A percentile compares a stretch with the other conserved stretches of the same genome.
These are phyloP conservation scores for Eidolon helvum DNA, from an alignment of 2,113 vertebrate genomes.

Conservation along the genomic window DNA sequence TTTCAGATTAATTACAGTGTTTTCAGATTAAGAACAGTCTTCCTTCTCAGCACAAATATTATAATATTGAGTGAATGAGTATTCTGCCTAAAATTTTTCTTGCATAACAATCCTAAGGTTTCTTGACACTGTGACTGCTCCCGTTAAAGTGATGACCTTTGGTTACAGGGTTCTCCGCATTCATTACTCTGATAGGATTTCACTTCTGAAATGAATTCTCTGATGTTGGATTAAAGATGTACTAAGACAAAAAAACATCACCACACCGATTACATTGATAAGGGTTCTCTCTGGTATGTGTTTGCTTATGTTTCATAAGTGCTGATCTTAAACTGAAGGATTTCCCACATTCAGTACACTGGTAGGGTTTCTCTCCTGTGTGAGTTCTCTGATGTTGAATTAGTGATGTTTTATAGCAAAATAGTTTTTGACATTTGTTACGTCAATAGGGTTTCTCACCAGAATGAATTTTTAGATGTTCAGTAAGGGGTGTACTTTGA, in stretches of 20 bases:
- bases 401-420: slow-evolving; percentile 35
- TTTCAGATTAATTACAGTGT: not conserved
- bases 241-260: not conserved
- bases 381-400: not conserved
- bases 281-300: not conserved
- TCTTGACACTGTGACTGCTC: not conserved
- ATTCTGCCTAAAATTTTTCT: slow-evolving; percentile 17
- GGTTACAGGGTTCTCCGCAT: not conserved
- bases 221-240: not conserved
- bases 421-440: slow-evolving; percentile 55
- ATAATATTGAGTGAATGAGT: not conserved
- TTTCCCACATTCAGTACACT: slow-evolving; percentile 45
- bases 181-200: not conserved
- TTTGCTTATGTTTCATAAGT: slow-evolving; percentile 21
- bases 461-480: slow-evolving; percentile 62
- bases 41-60: not conserved
- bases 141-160: not conserved
- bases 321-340: slow-evolving; percentile 43
- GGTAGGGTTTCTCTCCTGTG: slow-evolving; percentile 22
- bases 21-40: not conserved
- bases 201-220: slow-evolving; percentile 9
- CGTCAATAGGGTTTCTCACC: slow-evolving; percentile 49
- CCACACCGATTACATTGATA: not conserved
- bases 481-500: not conserved
- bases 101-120: not conserved